Evolutionary conservation across 2,113 vertebrate genomes (phyloP).

Genomic region (Henicopernis longicauda): DNA sequence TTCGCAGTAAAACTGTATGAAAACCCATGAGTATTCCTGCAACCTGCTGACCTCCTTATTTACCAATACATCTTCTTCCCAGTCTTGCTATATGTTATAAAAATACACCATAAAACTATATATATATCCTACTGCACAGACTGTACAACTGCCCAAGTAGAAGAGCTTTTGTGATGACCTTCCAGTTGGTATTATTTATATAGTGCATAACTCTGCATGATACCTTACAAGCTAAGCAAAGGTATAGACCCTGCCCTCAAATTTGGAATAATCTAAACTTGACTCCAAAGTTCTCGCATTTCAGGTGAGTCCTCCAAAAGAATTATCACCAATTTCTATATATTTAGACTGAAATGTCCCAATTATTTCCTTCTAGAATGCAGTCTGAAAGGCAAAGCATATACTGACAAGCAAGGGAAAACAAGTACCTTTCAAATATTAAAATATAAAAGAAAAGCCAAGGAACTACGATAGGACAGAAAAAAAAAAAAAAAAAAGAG

Average conservation of each 20-base stretch:
- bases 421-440: neutral
- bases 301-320: neutral
- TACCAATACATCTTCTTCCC: neutral
- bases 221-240: neutral
- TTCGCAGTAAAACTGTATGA: neutral
- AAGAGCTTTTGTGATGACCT: neutral
- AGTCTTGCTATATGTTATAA: neutral
- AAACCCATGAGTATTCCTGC: neutral
- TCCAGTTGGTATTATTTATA: neutral
- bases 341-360: neutral
- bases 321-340: neutral
- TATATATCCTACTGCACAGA: neutral
- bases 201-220: neutral
- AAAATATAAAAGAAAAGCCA: neutral
- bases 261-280: neutral
- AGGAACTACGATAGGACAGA: neutral
- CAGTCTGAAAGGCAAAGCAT: neutral
- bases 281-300: neutral
- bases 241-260: neutral
- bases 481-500: neutral
- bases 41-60: neutral
- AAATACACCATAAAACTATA: neutral
- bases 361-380: neutral
- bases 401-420: neutral
- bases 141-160: neutral